Evolutionary conservation across 2,888 invertebrate species (phyloP).

Genomic region (Scaptomyza cyrtandrae): DNA sequence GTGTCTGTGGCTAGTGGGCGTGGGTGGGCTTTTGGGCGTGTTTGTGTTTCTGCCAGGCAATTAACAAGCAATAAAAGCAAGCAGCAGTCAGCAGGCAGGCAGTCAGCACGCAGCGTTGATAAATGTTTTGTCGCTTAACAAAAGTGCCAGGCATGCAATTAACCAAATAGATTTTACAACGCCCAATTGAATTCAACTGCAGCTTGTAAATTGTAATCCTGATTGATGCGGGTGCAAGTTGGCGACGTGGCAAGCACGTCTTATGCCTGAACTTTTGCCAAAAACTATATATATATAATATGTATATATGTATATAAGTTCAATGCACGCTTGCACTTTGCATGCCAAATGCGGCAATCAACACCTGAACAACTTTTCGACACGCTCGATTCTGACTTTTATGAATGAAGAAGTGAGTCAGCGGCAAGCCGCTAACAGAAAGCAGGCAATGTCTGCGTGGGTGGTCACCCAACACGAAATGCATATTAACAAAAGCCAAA

Average conservation of each 20-base stretch:
- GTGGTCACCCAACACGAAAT: conserved; percentile 72
- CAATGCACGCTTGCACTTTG: conserved; percentile 62
- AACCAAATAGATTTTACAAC: conserved; percentile 66
- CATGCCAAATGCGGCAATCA: conserved; percentile 64
- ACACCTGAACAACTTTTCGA: conserved; percentile 49
- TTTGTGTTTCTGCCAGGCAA: conserved; percentile 67
- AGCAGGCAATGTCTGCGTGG: conserved; percentile 50
- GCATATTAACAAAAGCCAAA: conserved; percentile 68
- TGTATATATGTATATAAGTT: conserved; percentile 33
- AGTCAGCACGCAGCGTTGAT: conserved; percentile 46
- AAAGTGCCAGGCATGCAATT: conserved; percentile 67
- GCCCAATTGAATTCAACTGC: conserved; percentile 66
- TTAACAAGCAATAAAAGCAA: conserved; percentile 76
- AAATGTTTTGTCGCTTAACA: conserved; percentile 68
- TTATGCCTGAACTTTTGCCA: conserved; percentile 73
- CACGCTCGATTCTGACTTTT: conserved; percentile 47
- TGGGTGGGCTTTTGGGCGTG: conserved; percentile 17
- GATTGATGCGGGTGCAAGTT: conserved; percentile 42
- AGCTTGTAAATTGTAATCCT: conserved; percentile 23
- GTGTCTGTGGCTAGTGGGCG: background rate
- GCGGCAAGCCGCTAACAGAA: conserved; percentile 23
- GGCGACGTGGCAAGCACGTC: conserved; percentile 50
- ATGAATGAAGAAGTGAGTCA: conserved; percentile 72
- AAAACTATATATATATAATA: conserved; percentile 10
- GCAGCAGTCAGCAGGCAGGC: conserved; percentile 28